Evolutionary conservation across 2,113 vertebrate species (phyloP), one percentile per base, ranked within the genome.

Genomic region (Nothocercus nigrocapillus): DNA sequence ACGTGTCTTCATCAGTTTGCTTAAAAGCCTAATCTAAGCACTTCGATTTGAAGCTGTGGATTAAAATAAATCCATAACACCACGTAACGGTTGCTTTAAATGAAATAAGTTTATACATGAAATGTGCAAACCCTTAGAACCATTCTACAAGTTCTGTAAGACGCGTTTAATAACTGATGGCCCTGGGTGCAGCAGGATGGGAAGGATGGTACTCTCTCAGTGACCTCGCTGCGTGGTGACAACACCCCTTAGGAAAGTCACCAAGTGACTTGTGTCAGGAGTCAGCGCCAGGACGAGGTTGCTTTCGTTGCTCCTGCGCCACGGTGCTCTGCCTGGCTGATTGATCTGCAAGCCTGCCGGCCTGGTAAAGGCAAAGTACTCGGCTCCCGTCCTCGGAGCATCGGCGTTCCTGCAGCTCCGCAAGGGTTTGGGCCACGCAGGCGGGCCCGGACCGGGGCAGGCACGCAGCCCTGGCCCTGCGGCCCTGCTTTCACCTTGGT

Each of bases 401-500:
- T 73, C 47, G 14, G 36, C 19, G 2, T 7, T n/a, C 34, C n/a
- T 87, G 58, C 32, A 69, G 73, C 17, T 51, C 36, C 4, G 0
- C 64, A 18, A 32, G 70, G 7, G 13, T 59, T 94, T 70, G 66
- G 83, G 66, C 69, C 83, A 82, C 3, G n/a, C 32, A 58, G 72
- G 49, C 36, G 36, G 58, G 40, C 56, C 30, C 25, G 8, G 62
- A 53, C 9, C 27, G 1, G 5, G 63, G 47, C 77, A 86, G 3
- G 7, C 47, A 77, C 68, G 85, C 76, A 81, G 82, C 62, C 13
- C 4, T 82, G 51, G 27, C 54, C 54, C 54, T 28, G 5, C 68
- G 88, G 77, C 77, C 74, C 84, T 82, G 74, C 87, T 83, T 93
- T 90, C 51, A 53, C 53, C 64, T 92, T 59, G 32, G 74, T 8